Evolutionary conservation across 1,140 invertebrate species (phyloP), one percentile per base, ranked within the genome.

Genomic region (Gryon sp.): DNA sequence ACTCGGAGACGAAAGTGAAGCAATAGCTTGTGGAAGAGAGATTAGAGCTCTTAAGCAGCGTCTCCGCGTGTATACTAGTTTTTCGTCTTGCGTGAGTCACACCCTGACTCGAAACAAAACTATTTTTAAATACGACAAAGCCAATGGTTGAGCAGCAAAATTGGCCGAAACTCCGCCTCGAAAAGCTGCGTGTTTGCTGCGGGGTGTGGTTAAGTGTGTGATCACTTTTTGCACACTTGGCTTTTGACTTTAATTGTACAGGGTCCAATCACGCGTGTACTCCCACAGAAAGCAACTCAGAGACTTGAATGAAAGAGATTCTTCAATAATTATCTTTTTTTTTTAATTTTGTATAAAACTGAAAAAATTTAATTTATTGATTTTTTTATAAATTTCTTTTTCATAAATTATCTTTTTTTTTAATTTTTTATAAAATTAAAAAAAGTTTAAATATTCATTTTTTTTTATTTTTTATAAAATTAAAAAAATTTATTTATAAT

Each of bases 1-100:
- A 69, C 82, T 81, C 82, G 77, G 81, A 83, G 83, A 87, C 85
- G 76, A 82, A 79, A 87, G 78, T 83, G 83, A 84, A 76, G 84
- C 65, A 68, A 70, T 68, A 68, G 62, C 75, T 69, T 45, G 60
- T n/a, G 57, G 43, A 75, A 79, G 76, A 75, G 76, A 70, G 66
- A 79, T 79, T 72, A 79, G n/a, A n/a, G 76, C 53, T 65, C 70
- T 70, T 68, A 76, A 55, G 68, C 36, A 60, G 34, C 72, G 53
- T 70, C 68, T 69, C 52, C 38, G 50, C 66, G 55, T 60, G 18
- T 68, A 52, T 59, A 55, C 69, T 60, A 74, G 40, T 73, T 76
- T 73, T 79, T 65, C 60, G 50, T 34, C 52, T 60, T 55, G 52
- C 73, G 77, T 73, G 57, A 83, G 82, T 82, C 80, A 83, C 83